phyloP scores from a whole-genome alignment of 2,113 vertebrate species.

The Ginglymostoma cirratum region DNA sequence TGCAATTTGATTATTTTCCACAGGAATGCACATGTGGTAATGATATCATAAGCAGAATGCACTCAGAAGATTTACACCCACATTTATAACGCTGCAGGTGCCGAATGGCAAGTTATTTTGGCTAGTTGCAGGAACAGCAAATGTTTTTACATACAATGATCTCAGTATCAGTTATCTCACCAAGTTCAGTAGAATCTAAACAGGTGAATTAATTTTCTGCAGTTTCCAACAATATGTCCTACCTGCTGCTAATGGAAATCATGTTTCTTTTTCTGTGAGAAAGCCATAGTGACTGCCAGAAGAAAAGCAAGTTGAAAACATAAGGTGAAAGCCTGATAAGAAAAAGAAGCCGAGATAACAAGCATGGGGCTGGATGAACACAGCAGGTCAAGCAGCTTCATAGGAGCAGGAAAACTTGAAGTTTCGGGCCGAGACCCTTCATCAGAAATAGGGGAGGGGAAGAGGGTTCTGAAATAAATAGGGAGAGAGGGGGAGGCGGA shows the following conservation, averaged over 20 bases:
- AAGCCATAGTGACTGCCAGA: neutral
- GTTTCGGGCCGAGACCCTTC: no score
- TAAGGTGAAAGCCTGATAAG: neutral
- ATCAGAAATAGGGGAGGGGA: no score
- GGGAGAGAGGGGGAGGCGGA: no score
- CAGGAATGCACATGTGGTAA: no score
- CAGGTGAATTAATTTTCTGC: neutral
- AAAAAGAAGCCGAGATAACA: no score
- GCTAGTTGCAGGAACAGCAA: neutral
- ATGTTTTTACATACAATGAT: neutral
- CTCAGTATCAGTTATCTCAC: neutral
- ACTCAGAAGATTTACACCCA: conserved; percentile 9
- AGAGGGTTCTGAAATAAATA: no score
- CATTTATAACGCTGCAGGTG: neutral
- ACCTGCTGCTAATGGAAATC: neutral
- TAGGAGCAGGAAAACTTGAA: no score
- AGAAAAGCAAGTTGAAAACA: neutral
- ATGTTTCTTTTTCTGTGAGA: neutral
- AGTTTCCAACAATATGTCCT: neutral
- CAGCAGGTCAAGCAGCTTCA: no score
- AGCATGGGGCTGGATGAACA: no score
- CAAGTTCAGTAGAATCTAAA: neutral
- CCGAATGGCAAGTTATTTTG: neutral
- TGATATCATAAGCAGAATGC: neutral
- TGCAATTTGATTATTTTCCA: neutral